Base-by-base conservation (phyloP, 2,797 vertebrate species). In the Tarsius wallacei region DNA sequence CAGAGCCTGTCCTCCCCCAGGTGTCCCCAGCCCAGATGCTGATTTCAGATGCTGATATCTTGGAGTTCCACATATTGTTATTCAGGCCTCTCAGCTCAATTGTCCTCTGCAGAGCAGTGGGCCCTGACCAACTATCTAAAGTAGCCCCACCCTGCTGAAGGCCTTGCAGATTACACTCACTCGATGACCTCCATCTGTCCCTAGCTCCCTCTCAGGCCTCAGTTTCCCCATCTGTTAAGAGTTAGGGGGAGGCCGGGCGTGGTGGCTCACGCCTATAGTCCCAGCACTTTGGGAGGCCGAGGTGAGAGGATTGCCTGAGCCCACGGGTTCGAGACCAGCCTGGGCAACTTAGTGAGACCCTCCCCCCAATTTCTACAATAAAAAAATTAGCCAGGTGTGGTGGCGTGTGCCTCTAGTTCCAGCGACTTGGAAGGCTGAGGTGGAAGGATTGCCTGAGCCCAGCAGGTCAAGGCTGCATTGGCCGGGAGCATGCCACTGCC, bases 61-160 rank as follows among this genome's bases (percentile, higher is more conserved):
- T 5, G 57, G 71, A 95, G 90, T 42, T 91, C 66, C 36, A 87
- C 74, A 83, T 87, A 97, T 97, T 98, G 98, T 98, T 97, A 98
- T 97, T 97, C 97, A 97, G 84, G 61, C 42, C 42, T 64, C 55
- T 49, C 13, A 17, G 61, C 61, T 91, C 91, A 71, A 97, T 94
- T 95, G 91, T 97, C 96, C 95, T 96, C 74, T 8, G 0, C n/a
- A n/a, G 61, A 89, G 68, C 47, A 16, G 49, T 91, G 71, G 93
- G 31, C 94, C 80, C 94, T 93, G 95, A 76, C 95, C 94, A 93
- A 64, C 10, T 93, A 96, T 97, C 96, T 97, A 90, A 96, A 89
- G 95, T 53, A 88, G 89, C 96, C 80, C 93, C 98, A 92, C 98
- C 96, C 97, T 94, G 74, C 86, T 7, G 4, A 73, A 82, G 84